These are phyloP conservation scores for Arothron firmamentum DNA, from an alignment of 2,113 vertebrate species.

Conservation along the genomic window DNA sequence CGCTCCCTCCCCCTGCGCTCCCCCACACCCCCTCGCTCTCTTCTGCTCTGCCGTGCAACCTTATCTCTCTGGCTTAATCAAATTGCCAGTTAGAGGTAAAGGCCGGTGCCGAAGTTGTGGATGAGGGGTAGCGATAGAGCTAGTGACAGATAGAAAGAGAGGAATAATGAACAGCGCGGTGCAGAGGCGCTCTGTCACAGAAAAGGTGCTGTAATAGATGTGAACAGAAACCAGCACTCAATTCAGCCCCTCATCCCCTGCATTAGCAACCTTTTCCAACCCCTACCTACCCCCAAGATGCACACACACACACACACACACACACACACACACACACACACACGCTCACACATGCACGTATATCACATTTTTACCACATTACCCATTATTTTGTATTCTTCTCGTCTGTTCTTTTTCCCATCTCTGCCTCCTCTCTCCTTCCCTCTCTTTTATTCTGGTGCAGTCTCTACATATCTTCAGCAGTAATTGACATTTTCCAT, in stretches of 20 bases:
- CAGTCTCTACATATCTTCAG: slow-evolving; percentile 74
- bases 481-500: slow-evolving; percentile 89
- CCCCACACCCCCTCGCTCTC: slow-evolving; percentile 1
- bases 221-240: slow-evolving; percentile 56
- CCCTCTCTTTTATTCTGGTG: slow-evolving; percentile 29
- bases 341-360: slow-evolving; percentile 1
- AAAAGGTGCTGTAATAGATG: slow-evolving; percentile 53
- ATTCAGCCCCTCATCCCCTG: slow-evolving; percentile 60
- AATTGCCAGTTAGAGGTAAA: slow-evolving; percentile 58
- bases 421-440: not conserved
- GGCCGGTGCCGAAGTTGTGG: slow-evolving; percentile 49
- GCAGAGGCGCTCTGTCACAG: slow-evolving; percentile 38
- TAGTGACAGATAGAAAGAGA: slow-evolving; percentile 17
- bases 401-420: slow-evolving; percentile 5
- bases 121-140: slow-evolving; percentile 31
- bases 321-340: not conserved
- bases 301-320: slow-evolving; percentile 5
- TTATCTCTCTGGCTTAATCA: slow-evolving; percentile 45
- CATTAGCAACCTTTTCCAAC: slow-evolving; percentile 37
- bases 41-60: slow-evolving; percentile 38
- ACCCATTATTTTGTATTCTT: slow-evolving; percentile 31
- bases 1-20: slow-evolving; percentile 30
- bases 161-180: slow-evolving; percentile 54
- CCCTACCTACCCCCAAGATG: no score
- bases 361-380: slow-evolving; percentile 10